phyloP scores from a whole-genome alignment of 2,113 vertebrate genomes.

The Pteropus alecto region DNA sequence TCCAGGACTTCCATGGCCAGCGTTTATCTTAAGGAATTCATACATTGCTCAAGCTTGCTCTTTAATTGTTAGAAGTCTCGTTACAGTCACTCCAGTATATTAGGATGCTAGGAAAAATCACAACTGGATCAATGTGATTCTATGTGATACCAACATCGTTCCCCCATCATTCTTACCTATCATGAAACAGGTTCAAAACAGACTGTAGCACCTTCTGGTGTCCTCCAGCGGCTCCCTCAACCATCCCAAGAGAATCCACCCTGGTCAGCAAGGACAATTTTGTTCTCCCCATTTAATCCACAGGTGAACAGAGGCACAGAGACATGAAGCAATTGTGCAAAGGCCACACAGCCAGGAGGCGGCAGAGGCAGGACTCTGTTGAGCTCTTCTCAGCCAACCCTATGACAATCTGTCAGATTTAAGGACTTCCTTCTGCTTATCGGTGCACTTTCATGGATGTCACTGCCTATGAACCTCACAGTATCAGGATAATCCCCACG shows the following conservation, averaged over 20 bases:
- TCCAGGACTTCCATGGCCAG: not conserved
- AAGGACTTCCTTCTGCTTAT: not conserved
- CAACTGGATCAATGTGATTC: not conserved
- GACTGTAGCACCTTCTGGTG: not conserved
- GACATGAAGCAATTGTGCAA: not conserved
- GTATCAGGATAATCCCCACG: not conserved
- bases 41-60: not conserved
- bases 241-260: not conserved
- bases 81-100: not conserved
- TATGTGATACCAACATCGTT: accelerated
- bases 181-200: not conserved
- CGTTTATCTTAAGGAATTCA: not conserved
- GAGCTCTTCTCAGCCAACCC: not conserved
- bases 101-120: not conserved
- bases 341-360: not conserved
- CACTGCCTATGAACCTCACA: not conserved
- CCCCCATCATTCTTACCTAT: not conserved
- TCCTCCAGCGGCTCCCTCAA: not conserved
- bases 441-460: not conserved
- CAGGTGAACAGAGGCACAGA: not conserved
- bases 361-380: not conserved
- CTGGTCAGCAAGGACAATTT: not conserved
- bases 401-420: not conserved
- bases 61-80: not conserved
- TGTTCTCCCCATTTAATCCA: not conserved